These are phyloP conservation scores for Aethina tumida DNA, from an alignment of 1,140 invertebrate species.

Conservation along the genomic window DNA sequence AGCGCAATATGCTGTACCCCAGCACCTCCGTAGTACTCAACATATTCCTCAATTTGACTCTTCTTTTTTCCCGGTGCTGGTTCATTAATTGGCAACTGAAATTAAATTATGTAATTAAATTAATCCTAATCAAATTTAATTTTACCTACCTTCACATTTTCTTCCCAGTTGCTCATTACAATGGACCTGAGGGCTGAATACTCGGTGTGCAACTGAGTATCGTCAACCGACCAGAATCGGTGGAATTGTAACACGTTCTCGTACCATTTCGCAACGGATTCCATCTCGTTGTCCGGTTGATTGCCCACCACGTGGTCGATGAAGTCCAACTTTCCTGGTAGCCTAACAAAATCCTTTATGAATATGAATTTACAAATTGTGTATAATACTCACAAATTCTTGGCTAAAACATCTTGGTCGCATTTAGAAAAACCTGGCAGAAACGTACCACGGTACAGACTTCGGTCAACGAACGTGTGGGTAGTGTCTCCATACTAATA, in stretches of 20 bases:
- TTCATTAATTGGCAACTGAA: constrained; percentile 92
- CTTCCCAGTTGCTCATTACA: constrained; percentile 95
- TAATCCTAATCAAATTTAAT: constrained; percentile 1
- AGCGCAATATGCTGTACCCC: constrained; percentile 98
- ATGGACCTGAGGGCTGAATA: constrained; percentile 93
- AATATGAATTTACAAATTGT: neutral
- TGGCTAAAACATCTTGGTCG: constrained; percentile 48
- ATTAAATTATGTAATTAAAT: constrained; percentile 10
- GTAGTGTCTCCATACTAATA: constrained; percentile 90
- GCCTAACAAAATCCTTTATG: constrained; percentile 42
- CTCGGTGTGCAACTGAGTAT: constrained; percentile 90
- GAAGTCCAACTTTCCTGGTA: constrained; percentile 69
- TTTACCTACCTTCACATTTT: constrained; percentile 76
- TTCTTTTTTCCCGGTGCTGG: constrained; percentile 92
- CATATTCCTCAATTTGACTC: constrained; percentile 97
- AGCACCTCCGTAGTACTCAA: constrained; percentile 95
- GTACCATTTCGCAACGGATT: constrained; percentile 84
- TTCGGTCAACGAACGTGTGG: constrained; percentile 89
- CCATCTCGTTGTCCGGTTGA: constrained; percentile 89
- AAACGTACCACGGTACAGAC: constrained; percentile 78
- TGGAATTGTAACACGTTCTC: constrained; percentile 90
- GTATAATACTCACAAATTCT: constrained; percentile 54
- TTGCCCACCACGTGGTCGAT: constrained; percentile 98
- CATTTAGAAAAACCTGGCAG: constrained; percentile 70
- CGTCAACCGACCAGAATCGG: constrained; percentile 98